Percentiles rank a stretch among this genome's conserved stretches.
Evolutionary conservation across 1,140 invertebrate genomes (phyloP).

Genomic region (Zophobas atratus): DNA sequence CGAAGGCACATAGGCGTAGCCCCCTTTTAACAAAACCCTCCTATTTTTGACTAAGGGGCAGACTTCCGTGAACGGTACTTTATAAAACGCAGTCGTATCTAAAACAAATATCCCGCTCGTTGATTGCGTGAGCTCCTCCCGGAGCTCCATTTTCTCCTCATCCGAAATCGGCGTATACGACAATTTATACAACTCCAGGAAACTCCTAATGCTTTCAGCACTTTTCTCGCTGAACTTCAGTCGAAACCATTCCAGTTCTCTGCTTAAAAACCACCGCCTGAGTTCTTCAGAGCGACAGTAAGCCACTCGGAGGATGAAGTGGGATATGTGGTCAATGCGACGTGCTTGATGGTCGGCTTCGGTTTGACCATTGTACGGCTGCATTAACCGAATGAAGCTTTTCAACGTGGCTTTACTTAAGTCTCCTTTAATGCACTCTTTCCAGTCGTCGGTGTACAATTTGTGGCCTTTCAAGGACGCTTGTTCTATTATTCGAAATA

Average conservation of each 20-base stretch:
- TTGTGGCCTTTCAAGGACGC: slow-evolving; percentile 76
- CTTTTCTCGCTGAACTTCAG: slow-evolving; percentile 82
- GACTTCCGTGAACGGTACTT: slow-evolving; percentile 91
- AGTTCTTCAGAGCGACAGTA: slow-evolving; percentile 92
- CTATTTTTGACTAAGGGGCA: slow-evolving; percentile 86
- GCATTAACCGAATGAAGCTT: slow-evolving; percentile 67
- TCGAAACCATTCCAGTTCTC: slow-evolving; percentile 93
- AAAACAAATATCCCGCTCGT: slow-evolving; percentile 67
- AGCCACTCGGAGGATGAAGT: slow-evolving; percentile 93
- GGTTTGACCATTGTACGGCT: slow-evolving; percentile 56
- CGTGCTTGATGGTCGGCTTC: slow-evolving; percentile 78
- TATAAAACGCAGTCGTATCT: slow-evolving; percentile 80
- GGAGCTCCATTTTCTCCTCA: slow-evolving; percentile 75
- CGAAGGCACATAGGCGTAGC: slow-evolving; percentile 92
- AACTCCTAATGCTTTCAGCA: slow-evolving; percentile 76
- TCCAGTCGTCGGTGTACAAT: slow-evolving; percentile 82
- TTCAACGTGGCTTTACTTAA: slow-evolving; percentile 80
- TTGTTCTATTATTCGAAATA: slow-evolving; percentile 82
- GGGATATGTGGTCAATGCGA: slow-evolving; percentile 89
- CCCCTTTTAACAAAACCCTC: slow-evolving; percentile 85
- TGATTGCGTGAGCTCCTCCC: slow-evolving; percentile 54
- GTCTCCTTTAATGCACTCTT: slow-evolving; percentile 77
- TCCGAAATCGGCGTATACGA: slow-evolving; percentile 73
- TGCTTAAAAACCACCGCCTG: slow-evolving; percentile 88
- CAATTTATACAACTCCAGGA: slow-evolving; percentile 81